Evolutionary conservation across 53 echinoderm and acorn worm species (phyloP).

Genomic region (Astropecten irregularis): DNA sequence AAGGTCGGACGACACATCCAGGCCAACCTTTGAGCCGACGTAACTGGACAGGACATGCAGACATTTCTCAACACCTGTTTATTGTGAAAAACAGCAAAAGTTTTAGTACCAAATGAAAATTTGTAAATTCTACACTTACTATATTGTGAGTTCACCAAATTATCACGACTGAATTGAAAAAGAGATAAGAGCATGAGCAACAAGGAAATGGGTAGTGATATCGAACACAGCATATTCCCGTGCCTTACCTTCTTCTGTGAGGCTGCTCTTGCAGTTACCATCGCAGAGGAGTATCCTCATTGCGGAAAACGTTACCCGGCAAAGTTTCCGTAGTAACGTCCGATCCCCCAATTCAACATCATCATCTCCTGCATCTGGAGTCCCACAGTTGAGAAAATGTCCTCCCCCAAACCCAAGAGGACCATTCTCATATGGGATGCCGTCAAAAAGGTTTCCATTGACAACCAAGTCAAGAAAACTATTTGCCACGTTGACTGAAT

Average conservation of each 20-base stretch:
- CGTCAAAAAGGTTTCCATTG: neutral
- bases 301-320: slow-evolving; percentile 15
- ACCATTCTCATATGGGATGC: slow-evolving; percentile 3
- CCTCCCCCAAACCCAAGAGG: slow-evolving; percentile 37
- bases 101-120: no score
- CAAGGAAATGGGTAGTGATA: no score
- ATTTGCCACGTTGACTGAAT: neutral
- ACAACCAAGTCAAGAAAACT: slow-evolving; percentile 18
- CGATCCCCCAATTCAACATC: slow-evolving; percentile 15
- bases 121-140: no score
- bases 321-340: slow-evolving; percentile 33
- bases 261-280: neutral
- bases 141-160: no score
- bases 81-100: no score
- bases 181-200: no score
- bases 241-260: slow-evolving; percentile 9
- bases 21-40: slow-evolving; percentile 10
- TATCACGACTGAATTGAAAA: no score
- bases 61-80: slow-evolving; percentile 10
- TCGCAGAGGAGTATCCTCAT: neutral
- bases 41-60: neutral
- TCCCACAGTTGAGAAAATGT: neutral
- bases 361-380: no score
- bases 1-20: neutral
- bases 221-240: no score